These are phyloP conservation scores for Zonotrichia leucophrys DNA, from an alignment of 2,113 vertebrate species.

Conservation along the genomic window DNA sequence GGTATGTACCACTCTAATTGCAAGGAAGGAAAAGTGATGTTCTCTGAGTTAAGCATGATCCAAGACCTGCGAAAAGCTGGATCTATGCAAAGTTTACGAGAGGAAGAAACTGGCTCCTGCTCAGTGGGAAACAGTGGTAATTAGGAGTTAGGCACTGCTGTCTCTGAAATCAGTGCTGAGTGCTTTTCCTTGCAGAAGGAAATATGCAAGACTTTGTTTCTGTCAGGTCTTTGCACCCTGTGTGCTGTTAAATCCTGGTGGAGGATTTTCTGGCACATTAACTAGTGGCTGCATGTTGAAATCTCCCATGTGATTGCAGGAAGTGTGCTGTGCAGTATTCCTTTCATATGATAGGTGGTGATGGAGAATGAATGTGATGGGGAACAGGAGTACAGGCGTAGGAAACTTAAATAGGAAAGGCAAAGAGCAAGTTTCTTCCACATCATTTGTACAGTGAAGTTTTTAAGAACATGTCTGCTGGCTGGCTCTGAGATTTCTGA, in stretches of 20 bases:
- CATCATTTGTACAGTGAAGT: neutral
- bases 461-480: neutral
- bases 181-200: neutral
- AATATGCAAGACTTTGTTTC: neutral
- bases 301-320: neutral
- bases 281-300: neutral
- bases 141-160: neutral
- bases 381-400: neutral
- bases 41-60: neutral
- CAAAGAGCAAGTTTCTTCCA: neutral
- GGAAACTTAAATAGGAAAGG: neutral
- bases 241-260: neutral
- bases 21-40: neutral
- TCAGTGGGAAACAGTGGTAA: neutral
- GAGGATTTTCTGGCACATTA: neutral
- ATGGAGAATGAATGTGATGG: neutral
- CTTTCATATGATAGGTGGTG: neutral
- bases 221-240: neutral
- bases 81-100: neutral
- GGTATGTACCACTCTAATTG: fast-evolving
- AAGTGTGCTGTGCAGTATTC: fast-evolving
- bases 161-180: neutral
- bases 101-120: neutral
- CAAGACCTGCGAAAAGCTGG: neutral
- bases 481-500: neutral